These are phyloP conservation scores for Apis laboriosa DNA, from an alignment of 1,140 invertebrate genomes.

Conservation along the genomic window DNA sequence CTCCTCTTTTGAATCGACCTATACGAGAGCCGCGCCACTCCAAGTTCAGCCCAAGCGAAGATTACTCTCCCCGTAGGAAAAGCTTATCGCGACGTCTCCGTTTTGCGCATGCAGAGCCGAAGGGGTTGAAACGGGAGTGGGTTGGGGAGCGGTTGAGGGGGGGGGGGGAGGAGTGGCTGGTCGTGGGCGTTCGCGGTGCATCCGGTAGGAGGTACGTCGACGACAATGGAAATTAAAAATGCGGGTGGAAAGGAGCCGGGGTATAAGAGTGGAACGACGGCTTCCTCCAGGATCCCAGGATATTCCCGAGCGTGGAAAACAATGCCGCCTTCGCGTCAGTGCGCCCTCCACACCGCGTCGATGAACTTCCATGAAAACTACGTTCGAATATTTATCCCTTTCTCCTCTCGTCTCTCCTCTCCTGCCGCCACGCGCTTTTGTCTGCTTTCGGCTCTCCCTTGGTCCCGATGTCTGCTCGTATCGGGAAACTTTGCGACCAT, in stretches of 20 bases:
- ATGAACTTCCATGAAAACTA: constrained; percentile 52
- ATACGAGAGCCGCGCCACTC: background rate
- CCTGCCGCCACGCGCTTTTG: background rate
- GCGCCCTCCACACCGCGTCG: constrained; percentile 51
- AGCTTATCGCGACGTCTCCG: constrained; percentile 27
- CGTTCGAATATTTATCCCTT: constrained; percentile 46
- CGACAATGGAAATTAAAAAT: constrained; percentile 63
- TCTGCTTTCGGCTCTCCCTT: constrained; percentile 24
- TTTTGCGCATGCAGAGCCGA: constrained; percentile 21
- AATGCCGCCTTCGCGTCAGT: constrained; percentile 70
- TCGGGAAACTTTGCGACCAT: constrained; percentile 19
- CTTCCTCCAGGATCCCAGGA: constrained; percentile 55
- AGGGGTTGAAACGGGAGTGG: constrained; percentile 21
- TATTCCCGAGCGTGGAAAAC: constrained; percentile 56
- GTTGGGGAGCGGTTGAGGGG: background rate
- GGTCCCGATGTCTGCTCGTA: constrained; percentile 14
- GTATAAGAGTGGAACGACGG: constrained; percentile 43
- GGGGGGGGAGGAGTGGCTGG: constrained; percentile 32
- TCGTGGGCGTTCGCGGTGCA: constrained; percentile 45
- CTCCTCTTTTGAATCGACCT: background rate
- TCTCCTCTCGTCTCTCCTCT: background rate
- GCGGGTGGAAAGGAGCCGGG: constrained; percentile 62
- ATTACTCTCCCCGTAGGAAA: background rate
- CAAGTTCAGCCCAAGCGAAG: background rate
- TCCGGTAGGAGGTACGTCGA: constrained; percentile 40